These are phyloP conservation scores for Chlorospingus flavigularis DNA, from an alignment of 2,797 vertebrate species.

Conservation along the genomic window DNA sequence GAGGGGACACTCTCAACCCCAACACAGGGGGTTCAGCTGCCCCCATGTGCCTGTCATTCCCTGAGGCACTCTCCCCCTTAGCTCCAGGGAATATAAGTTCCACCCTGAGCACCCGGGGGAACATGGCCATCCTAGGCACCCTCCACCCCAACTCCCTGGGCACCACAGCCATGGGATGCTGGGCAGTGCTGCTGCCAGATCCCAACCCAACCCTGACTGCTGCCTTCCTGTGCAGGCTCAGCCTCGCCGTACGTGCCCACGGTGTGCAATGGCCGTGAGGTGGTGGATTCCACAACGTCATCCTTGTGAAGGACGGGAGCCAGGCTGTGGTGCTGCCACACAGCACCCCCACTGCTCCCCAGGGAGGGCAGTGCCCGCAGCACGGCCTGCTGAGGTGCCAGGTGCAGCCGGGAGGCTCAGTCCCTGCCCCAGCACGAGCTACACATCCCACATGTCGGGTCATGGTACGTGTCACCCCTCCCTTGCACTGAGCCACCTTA, in stretches of 20 bases:
- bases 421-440: neutral
- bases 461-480: neutral
- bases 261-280: constrained; percentile 95
- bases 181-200: neutral
- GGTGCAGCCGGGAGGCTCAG: neutral
- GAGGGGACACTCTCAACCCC: neutral
- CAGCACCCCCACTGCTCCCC: neutral
- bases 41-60: neutral
- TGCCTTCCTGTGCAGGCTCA: constrained; percentile 78
- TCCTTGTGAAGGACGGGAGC: constrained; percentile 84
- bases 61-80: neutral
- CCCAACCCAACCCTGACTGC: neutral
- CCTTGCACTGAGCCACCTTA: neutral
- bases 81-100: neutral
- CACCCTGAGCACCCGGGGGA: fast-evolving
- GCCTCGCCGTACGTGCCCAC: constrained; percentile 91
- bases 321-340: neutral
- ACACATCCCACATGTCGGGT: fast-evolving
- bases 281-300: constrained; percentile 96
- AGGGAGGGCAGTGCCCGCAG: neutral
- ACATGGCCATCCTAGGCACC: fast-evolving
- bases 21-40: neutral
- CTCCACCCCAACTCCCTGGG: neutral
- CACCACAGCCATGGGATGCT: neutral
- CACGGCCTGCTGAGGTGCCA: fast-evolving